phyloP scores from a whole-genome alignment of 2,888 invertebrate species.

The Thymelicus acteon region DNA sequence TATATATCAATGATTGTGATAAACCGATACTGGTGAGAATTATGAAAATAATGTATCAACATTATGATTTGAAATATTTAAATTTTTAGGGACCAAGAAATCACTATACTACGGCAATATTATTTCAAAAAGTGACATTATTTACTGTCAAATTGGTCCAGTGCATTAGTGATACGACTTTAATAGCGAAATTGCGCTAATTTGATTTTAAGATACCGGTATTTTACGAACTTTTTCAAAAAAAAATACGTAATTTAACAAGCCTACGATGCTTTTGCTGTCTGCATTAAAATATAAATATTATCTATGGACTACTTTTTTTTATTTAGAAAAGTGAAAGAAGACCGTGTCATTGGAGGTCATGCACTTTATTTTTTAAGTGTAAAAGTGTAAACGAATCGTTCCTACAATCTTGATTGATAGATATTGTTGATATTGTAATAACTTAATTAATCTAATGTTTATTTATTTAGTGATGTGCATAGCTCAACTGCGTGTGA shows the following conservation, averaged over 20 bases:
- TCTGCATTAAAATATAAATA: slow-evolving; percentile 34
- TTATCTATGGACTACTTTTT: slow-evolving; percentile 35
- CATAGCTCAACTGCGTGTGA: slow-evolving; percentile 35
- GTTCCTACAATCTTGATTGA: slow-evolving; percentile 41
- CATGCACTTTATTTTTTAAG: slow-evolving; percentile 81
- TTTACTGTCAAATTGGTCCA: too few species aligned
- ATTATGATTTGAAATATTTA: too few species aligned
- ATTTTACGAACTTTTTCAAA: too few species aligned
- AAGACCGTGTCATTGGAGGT: slow-evolving; percentile 77
- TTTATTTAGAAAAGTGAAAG: slow-evolving; percentile 72
- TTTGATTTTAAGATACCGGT: too few species aligned
- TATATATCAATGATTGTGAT: too few species aligned
- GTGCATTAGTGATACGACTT: too few species aligned
- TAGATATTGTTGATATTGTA: slow-evolving; percentile 40
- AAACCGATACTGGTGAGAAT: too few species aligned
- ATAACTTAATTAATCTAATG: slow-evolving; percentile 41
- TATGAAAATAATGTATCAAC: too few species aligned
- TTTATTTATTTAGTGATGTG: slow-evolving; percentile 41
- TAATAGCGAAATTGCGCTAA: too few species aligned
- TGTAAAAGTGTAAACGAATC: slow-evolving; percentile 64
- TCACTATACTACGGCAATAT: too few species aligned
- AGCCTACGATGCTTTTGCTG: background rate
- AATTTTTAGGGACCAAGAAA: too few species aligned
- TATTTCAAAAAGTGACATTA: too few species aligned
- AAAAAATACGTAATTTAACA: background rate